A percentile compares a stretch with the other conserved stretches of the same genome.
Evolutionary conservation across 2,113 vertebrate species (phyloP).

Genomic region (Trinectes maculatus): DNA sequence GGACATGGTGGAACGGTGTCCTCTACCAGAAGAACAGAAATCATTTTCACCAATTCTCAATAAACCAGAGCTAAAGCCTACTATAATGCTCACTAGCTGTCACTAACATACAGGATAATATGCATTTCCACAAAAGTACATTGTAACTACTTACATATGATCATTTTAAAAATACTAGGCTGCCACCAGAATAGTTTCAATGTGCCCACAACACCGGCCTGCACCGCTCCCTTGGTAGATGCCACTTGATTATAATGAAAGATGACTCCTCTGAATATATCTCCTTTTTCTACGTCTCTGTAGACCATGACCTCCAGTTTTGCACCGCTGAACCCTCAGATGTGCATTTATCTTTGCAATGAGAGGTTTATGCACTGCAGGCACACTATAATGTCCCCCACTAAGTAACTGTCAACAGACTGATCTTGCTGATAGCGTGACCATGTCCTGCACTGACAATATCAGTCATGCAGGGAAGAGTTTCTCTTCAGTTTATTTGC

Average conservation of each 20-base stretch:
- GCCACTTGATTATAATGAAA: background rate
- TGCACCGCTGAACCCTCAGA: background rate
- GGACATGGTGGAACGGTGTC: too few species aligned
- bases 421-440: background rate
- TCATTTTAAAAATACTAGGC: background rate
- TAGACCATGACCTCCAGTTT: background rate
- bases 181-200: too few species aligned
- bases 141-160: background rate
- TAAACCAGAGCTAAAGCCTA: background rate
- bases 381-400: background rate
- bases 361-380: background rate
- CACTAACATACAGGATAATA: background rate
- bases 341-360: background rate
- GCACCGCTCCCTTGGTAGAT: background rate
- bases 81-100: background rate
- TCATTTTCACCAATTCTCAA: too few species aligned
- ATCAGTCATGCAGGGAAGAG: background rate
- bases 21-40: too few species aligned
- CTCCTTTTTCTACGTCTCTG: background rate
- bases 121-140: background rate
- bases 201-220: too few species aligned
- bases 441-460: background rate
- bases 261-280: background rate
- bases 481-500: background rate
- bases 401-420: background rate